phyloP scores from a whole-genome alignment of 2,113 vertebrate species.

The Beaufortia kweichowensis region DNA sequence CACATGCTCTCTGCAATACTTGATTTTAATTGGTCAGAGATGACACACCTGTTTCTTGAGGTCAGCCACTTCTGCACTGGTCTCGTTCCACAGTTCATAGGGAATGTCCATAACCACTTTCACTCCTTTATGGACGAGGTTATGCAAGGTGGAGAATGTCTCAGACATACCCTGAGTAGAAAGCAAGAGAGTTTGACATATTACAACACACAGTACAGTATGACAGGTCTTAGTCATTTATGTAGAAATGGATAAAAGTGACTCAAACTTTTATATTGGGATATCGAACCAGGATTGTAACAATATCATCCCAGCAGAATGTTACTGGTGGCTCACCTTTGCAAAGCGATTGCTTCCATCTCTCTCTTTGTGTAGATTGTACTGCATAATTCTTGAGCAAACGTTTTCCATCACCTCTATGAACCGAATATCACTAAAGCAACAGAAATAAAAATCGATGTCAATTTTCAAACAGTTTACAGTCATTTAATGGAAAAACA shows the following conservation, averaged over 20 bases:
- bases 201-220: background rate
- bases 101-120: constrained; percentile 99
- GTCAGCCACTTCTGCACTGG: constrained; percentile 93
- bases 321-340: constrained; percentile 74
- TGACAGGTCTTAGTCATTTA: too few species aligned
- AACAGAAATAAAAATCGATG: background rate
- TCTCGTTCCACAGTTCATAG: constrained; percentile 97
- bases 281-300: too few species aligned
- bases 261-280: too few species aligned
- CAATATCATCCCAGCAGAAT: too few species aligned
- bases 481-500: background rate
- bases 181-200: background rate
- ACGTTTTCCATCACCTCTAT: constrained; percentile 96
- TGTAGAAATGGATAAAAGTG: too few species aligned
- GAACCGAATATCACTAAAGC: constrained; percentile 87
- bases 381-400: constrained; percentile 91
- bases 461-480: too few species aligned
- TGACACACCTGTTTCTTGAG: constrained; percentile 92
- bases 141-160: constrained; percentile 94
- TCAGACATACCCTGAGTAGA: constrained; percentile 90
- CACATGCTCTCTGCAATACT: too few species aligned
- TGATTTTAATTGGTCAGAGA: too few species aligned
- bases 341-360: constrained; percentile 94
- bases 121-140: constrained; percentile 93
- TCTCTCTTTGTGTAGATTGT: constrained; percentile 96